Percentiles rank a stretch among this genome's conserved stretches.
Conservation (phyloP, 2,888 invertebrate species). For the Ectemnius lituratus region DNA sequence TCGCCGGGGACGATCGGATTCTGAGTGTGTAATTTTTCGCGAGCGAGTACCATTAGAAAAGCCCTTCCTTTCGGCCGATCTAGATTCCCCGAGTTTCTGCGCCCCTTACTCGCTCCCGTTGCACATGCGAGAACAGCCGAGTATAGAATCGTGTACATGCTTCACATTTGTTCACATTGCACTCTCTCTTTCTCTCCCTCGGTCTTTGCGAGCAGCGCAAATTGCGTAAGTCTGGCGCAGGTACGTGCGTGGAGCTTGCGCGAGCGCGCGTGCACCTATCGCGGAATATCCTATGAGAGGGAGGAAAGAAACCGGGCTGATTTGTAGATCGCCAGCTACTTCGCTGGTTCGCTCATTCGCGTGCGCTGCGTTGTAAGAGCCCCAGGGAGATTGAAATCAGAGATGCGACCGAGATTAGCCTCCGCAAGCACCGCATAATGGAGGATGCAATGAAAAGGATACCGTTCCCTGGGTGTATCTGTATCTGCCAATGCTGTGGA, state of each 20-base stretch:
- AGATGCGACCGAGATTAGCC: slow-evolving; percentile 64
- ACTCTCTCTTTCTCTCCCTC: not conserved
- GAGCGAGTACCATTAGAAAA: too few relatives aligned
- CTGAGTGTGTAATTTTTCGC: too few relatives aligned
- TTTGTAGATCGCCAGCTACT: slow-evolving; percentile 55
- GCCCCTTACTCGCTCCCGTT: too few relatives aligned
- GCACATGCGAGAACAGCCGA: too few relatives aligned
- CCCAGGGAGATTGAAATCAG: slow-evolving; percentile 60
- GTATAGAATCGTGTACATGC: too few relatives aligned
- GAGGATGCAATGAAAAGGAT: slow-evolving; percentile 63
- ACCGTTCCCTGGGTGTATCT: slow-evolving; percentile 34
- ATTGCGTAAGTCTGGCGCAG: slow-evolving; percentile 33
- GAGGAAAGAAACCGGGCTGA: slow-evolving; percentile 58
- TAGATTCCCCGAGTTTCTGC: too few relatives aligned
- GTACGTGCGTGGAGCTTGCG: slow-evolving; percentile 16
- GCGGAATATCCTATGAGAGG: slow-evolving; percentile 11
- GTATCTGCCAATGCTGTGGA: slow-evolving; percentile 43
- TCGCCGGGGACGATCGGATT: too few relatives aligned
- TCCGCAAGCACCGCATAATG: slow-evolving; percentile 57
- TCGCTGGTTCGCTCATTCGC: slow-evolving; percentile 44
- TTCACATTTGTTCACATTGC: too few relatives aligned
- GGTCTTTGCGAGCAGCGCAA: slow-evolving; percentile 9
- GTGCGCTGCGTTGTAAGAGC: slow-evolving; percentile 60
- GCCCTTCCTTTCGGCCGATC: too few relatives aligned
- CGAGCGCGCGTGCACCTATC: slow-evolving; percentile 26